Conservation (phyloP, 2,113 vertebrate species). For the Cygnus buccinator region DNA sequence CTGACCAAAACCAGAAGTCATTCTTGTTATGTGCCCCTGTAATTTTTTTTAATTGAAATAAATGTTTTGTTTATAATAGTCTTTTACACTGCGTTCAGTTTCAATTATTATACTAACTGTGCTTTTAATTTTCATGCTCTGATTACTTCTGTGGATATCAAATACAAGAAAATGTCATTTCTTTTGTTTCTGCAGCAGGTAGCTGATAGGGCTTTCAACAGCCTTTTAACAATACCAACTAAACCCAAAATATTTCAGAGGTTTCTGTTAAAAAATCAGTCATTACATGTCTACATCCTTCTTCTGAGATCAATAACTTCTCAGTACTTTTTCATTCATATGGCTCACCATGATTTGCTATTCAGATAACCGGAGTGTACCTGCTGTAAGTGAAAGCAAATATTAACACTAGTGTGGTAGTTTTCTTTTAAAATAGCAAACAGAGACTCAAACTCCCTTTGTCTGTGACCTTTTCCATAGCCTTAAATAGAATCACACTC, state of each 20-base stretch:
- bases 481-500: constrained; percentile 49
- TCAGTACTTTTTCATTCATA: not conserved
- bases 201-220: constrained; percentile 20
- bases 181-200: not conserved
- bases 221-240: constrained; percentile 6
- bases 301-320: constrained; percentile 10
- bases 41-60: not conserved
- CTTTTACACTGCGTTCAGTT: not conserved
- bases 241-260: not conserved
- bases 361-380: constrained; percentile 47
- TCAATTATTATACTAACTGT: not conserved
- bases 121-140: not conserved
- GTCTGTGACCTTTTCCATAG: constrained; percentile 53
- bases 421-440: constrained; percentile 58
- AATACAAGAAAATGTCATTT: constrained; percentile 23
- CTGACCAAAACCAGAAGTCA: not conserved
- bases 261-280: not conserved
- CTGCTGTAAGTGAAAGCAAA: constrained; percentile 66
- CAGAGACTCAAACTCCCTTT: constrained; percentile 16
- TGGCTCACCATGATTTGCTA: constrained; percentile 6
- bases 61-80: not conserved
- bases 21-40: not conserved
- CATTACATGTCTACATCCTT: not conserved
- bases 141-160: not conserved
- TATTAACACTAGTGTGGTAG: constrained; percentile 54